phyloP scores from a whole-genome alignment of 2,113 vertebrate genomes.

The Miniopterus natalensis region DNA sequence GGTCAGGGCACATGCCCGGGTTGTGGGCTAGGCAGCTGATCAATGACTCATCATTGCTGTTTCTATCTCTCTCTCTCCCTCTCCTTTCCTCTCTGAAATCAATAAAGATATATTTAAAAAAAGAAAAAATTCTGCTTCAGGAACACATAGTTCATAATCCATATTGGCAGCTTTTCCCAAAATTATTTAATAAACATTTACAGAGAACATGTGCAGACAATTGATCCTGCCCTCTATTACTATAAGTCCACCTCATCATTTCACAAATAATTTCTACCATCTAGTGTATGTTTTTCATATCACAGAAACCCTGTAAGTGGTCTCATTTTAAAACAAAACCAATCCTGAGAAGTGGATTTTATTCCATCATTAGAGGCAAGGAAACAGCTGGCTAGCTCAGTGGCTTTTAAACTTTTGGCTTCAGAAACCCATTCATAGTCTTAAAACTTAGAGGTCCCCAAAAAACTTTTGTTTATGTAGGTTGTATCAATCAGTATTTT shows the following conservation, averaged over 20 bases:
- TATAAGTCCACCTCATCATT: background rate
- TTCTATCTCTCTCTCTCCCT: no score
- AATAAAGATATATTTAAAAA: no score
- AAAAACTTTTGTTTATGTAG: constrained; percentile 16
- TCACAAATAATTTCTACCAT: constrained; percentile 37
- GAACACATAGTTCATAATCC: background rate
- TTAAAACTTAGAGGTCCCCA: background rate
- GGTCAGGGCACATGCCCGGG: no score
- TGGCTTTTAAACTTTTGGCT: background rate
- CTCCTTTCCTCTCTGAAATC: no score
- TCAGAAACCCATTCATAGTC: background rate
- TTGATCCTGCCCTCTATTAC: background rate
- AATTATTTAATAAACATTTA: constrained; percentile 11
- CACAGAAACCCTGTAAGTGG: background rate
- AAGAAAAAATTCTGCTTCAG: no score
- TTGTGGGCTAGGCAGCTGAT: no score
- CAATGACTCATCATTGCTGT: no score
- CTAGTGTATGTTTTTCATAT: background rate
- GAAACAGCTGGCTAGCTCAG: background rate
- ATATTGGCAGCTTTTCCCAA: background rate
- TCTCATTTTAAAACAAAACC: constrained; percentile 37
- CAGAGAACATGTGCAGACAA: background rate
- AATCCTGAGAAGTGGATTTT: background rate
- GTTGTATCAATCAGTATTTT: background rate
- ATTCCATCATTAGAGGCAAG: background rate